Evolutionary conservation across 2,888 invertebrate species (phyloP), one percentile per base, ranked within the genome.

Genomic region (Molorchus minor): DNA sequence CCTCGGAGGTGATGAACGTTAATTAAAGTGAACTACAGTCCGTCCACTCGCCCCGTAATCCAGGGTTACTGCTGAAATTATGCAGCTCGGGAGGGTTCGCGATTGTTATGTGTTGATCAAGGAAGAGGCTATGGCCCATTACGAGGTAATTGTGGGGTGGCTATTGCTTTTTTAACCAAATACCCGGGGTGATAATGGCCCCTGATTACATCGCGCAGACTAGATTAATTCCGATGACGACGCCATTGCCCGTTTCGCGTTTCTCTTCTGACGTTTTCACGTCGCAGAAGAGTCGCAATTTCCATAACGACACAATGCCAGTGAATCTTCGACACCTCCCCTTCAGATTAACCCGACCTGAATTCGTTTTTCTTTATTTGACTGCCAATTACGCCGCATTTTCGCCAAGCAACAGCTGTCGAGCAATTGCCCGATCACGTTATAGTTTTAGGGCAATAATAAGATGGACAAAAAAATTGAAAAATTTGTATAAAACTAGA

Each of bases 91-190:
- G 60, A 70, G 71, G 75, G 73, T 71, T 67, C 65, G 72, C 73
- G 75, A 79, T 78, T 78, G 79, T 78, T 79, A 77, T 75, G 78
- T 79, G 77, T 77, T 79, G 79, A 79, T 79, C 79, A 79, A 79
- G 79, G 77, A 79, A 78, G 76, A 73, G 76, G 72, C 74, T 73
- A 74, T 73, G 75, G 75, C 72, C 78, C 74, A 77, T 79, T 79
- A 77, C 73, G 75, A 69, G 75, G 79, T 78, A 79, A 80, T 79
- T 79, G 80, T 76, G 79, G 79, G 76, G 77, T 68, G 77, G 78
- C 78, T 79, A 80, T 80, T 78, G 80, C 80, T 80, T 80, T 80
- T 80, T 80, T 80, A 80, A 80, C 80, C 80, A 80, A 80, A 80
- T 80, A 79, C 79, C 77, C 76, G 73, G 79, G 80, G 80, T 74